Evolutionary conservation across 2,888 invertebrate species (phyloP).

Genomic region (Oscheius onirici): DNA sequence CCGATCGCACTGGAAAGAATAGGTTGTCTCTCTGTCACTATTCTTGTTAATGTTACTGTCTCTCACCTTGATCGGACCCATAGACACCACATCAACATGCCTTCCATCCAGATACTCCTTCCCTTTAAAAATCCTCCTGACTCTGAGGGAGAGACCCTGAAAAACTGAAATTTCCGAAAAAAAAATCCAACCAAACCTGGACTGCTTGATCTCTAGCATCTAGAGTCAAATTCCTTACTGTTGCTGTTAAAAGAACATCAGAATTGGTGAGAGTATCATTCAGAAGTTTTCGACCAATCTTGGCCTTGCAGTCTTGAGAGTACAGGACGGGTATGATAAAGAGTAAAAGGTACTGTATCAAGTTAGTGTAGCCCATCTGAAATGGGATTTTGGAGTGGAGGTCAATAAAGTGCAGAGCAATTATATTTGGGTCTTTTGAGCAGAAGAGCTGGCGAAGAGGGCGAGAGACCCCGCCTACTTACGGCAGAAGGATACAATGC

Average conservation of each 20-base stretch:
- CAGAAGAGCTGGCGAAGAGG: not conserved
- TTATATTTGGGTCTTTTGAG: slow-evolving; percentile 10
- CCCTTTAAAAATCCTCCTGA: slow-evolving; percentile 43
- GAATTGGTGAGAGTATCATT: slow-evolving; percentile 24
- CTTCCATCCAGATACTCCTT: slow-evolving; percentile 33
- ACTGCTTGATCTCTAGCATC: slow-evolving; percentile 1
- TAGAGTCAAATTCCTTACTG: slow-evolving; percentile 9
- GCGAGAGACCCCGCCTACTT: not conserved
- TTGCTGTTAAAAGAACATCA: slow-evolving; percentile 32
- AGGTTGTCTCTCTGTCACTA: not conserved
- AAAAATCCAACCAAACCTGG: not conserved
- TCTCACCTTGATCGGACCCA: slow-evolving; percentile 18
- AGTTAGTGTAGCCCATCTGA: not conserved
- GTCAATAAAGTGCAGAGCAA: slow-evolving; percentile 5
- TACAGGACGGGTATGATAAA: slow-evolving; percentile 10
- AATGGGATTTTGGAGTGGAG: not conserved
- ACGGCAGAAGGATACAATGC: not conserved
- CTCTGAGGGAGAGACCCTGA: slow-evolving; percentile 21
- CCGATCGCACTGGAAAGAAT: not conserved
- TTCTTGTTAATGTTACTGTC: no score
- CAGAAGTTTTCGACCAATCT: slow-evolving; percentile 18
- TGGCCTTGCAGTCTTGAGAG: slow-evolving; percentile 2
- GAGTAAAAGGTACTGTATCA: not conserved
- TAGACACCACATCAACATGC: slow-evolving; percentile 13
- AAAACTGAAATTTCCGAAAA: not conserved